Conservation (phyloP, 1,140 invertebrate genomes). For the Lepidotrigona ventralis region DNA sequence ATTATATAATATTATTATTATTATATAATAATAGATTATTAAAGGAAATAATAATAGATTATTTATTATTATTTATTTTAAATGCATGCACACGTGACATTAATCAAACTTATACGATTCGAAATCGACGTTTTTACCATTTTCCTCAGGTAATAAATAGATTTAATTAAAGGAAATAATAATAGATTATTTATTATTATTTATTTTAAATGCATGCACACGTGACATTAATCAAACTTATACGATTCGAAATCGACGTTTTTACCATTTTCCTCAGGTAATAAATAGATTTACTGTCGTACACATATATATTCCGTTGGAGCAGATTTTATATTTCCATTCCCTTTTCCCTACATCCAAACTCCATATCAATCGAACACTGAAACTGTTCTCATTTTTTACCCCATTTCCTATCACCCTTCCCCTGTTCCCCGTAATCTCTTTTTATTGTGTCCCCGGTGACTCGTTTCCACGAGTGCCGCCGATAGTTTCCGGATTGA, state of each 20-base stretch:
- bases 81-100: not conserved
- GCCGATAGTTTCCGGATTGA: constrained; percentile 27
- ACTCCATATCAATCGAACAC: constrained; percentile 5
- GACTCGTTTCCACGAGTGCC: constrained; percentile 22
- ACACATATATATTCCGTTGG: not conserved
- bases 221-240: not conserved
- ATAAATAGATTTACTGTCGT: not conserved
- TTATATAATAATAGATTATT: too few relatives aligned
- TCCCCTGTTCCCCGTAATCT: not conserved
- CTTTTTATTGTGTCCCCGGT: not conserved
- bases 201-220: too few relatives aligned
- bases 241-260: not conserved
- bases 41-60: too few relatives aligned
- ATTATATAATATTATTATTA: too few relatives aligned
- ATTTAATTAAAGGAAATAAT: too few relatives aligned
- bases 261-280: not conserved
- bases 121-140: not conserved
- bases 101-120: not conserved
- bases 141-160: not conserved
- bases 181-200: too few relatives aligned
- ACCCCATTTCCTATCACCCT: not conserved
- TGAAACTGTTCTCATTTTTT: constrained; percentile 15
- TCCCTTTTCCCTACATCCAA: not conserved
- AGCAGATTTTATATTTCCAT: not conserved
- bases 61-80: too few relatives aligned